A percentile compares a stretch with the other conserved stretches of the same genome.
These are phyloP conservation scores for Gambelia wislizenii DNA, from an alignment of 2,797 vertebrate species.

Conservation along the genomic window DNA sequence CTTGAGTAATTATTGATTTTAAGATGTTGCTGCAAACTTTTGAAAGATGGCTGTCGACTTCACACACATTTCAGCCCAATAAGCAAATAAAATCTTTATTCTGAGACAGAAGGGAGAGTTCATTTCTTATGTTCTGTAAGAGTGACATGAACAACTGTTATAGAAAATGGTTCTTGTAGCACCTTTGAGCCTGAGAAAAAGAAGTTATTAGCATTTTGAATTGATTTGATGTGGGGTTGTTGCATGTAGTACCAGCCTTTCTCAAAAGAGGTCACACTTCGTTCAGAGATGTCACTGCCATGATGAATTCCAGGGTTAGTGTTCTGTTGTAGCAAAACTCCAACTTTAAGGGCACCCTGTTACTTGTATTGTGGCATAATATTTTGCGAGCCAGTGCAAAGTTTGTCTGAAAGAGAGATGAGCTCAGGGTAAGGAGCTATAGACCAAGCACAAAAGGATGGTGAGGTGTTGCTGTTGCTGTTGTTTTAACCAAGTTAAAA, in stretches of 20 bases:
- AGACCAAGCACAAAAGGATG: neutral
- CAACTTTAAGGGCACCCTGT: neutral
- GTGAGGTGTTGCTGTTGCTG: neutral
- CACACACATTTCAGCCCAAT: too few relatives aligned
- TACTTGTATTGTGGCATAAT: too few relatives aligned
- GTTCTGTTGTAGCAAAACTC: neutral
- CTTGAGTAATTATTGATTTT: neutral
- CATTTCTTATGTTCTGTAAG: neutral
- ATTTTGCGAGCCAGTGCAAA: neutral
- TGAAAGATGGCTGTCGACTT: neutral
- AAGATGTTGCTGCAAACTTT: neutral
- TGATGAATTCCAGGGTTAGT: neutral
- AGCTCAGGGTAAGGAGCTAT: neutral
- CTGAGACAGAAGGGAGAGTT: neutral
- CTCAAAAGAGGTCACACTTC: constrained; percentile 28
- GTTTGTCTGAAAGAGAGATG: neutral
- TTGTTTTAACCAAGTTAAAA: neutral
- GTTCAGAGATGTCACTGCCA: neutral
- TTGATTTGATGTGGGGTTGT: neutral
- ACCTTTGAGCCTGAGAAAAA: too few relatives aligned
- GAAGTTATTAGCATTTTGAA: too few relatives aligned
- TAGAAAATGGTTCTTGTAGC: too few relatives aligned
- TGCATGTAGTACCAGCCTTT: constrained; percentile 14
- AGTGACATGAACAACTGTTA: neutral
- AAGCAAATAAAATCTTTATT: neutral